Conservation (phyloP, 1,140 invertebrate genomes). For the Monomorium pharaonis region DNA sequence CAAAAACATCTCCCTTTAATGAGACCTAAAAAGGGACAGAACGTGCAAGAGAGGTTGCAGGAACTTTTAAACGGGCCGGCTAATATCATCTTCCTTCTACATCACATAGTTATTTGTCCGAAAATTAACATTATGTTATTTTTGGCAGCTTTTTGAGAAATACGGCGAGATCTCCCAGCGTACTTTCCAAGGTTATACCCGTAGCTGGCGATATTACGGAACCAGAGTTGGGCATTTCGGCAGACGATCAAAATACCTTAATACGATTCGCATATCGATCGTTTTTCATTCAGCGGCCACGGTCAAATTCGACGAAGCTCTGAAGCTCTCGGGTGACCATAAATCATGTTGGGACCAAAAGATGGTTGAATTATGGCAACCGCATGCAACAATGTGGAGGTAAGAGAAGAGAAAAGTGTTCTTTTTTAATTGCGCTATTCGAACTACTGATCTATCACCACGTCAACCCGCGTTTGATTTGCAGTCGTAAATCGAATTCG, state of each 20-base stretch:
- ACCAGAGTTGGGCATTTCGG: conserved; percentile 94
- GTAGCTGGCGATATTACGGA: conserved; percentile 96
- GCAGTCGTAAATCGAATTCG: neutral
- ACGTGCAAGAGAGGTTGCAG: conserved; percentile 89
- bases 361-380: conserved; percentile 94
- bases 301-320: conserved; percentile 97
- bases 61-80: conserved; percentile 91
- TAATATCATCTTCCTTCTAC: neutral
- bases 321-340: conserved; percentile 96
- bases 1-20: conserved; percentile 92
- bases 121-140: neutral
- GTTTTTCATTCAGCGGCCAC: conserved; percentile 99
- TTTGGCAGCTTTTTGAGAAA: conserved; percentile 92
- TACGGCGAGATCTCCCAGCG: conserved; percentile 90
- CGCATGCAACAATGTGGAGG: conserved; percentile 93
- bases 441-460: neutral
- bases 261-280: conserved; percentile 91
- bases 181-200: conserved; percentile 93
- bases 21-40: conserved; percentile 92
- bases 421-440: neutral
- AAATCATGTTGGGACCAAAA: conserved; percentile 96
- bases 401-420: conserved; percentile 81
- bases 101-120: neutral
- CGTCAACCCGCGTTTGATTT: neutral
- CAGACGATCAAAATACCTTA: conserved; percentile 90